Conservation (phyloP, 2,888 invertebrate genomes). For the Rhagophthalmus giganteus region DNA sequence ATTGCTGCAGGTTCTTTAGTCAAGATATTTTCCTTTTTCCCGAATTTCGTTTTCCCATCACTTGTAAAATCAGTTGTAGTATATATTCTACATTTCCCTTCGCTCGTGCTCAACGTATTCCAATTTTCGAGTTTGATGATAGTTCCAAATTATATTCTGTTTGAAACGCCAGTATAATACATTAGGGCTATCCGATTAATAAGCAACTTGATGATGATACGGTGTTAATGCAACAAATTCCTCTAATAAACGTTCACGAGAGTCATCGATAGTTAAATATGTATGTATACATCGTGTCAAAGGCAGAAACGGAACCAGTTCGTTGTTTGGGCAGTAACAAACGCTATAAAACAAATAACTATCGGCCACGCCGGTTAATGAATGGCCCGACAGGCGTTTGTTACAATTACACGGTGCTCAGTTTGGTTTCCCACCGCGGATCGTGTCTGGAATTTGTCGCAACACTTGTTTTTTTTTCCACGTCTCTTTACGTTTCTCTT, state of each 20-base stretch:
- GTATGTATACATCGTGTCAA: conserved; percentile 9
- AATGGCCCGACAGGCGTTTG: conserved; percentile 29
- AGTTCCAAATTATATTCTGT: too few species aligned
- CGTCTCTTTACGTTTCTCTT: conserved; percentile 1
- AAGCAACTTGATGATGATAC: too few species aligned
- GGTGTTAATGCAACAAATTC: neutral
- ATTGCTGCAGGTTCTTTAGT: too few species aligned
- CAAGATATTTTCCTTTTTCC: too few species aligned
- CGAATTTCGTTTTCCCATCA: too few species aligned
- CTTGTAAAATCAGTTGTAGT: too few species aligned
- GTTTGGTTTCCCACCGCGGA: conserved; percentile 25
- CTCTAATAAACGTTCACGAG: conserved; percentile 3
- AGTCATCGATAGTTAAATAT: conserved; percentile 4
- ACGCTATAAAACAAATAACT: conserved; percentile 28
- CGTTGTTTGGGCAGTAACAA: conserved; percentile 26
- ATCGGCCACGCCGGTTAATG: conserved; percentile 27
- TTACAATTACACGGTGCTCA: conserved; percentile 29
- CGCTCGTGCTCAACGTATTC: too few species aligned
- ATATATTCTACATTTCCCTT: too few species aligned
- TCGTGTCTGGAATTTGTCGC: conserved; percentile 27
- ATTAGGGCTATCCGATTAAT: too few species aligned
- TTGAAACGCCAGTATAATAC: too few species aligned
- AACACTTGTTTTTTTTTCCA: conserved; percentile 11
- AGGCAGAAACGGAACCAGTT: conserved; percentile 22
- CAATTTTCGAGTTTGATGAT: too few species aligned